phyloP scores from a whole-genome alignment of 1,140 invertebrate species.

The Penaeus chinensis region DNA sequence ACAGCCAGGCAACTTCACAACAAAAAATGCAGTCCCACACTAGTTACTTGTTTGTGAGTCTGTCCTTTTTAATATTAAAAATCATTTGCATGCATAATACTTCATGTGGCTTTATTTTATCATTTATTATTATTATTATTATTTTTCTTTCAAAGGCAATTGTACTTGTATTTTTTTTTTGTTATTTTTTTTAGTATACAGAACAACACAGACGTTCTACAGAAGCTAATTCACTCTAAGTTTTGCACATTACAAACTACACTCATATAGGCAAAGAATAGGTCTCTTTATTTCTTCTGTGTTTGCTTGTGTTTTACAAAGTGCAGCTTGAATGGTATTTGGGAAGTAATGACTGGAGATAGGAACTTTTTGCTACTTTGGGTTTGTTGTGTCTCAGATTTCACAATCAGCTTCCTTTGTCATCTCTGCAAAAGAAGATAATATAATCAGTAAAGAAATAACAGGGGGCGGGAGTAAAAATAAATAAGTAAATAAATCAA shows the following conservation, averaged over 20 bases:
- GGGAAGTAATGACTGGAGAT: constrained; percentile 62
- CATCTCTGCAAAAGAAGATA: constrained; percentile 57
- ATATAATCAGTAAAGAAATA: neutral
- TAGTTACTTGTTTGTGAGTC: constrained; percentile 23
- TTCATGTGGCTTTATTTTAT: constrained; percentile 42
- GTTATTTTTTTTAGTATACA: constrained; percentile 38
- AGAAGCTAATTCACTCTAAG: constrained; percentile 58
- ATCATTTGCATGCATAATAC: constrained; percentile 59
- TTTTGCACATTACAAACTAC: constrained; percentile 61
- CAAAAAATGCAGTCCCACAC: constrained; percentile 20
- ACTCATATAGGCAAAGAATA: constrained; percentile 61
- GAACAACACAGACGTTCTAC: constrained; percentile 61
- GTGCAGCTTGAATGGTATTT: constrained; percentile 60
- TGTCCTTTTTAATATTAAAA: constrained; percentile 41
- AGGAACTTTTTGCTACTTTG: constrained; percentile 61
- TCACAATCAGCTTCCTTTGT: constrained; percentile 62
- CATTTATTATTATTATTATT: too few species aligned
- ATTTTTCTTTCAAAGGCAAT: constrained; percentile 54
- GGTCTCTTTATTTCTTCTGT: constrained; percentile 58
- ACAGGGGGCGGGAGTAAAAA: neutral
- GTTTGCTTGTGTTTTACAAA: constrained; percentile 60
- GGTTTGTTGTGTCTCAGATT: constrained; percentile 60
- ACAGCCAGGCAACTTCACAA: constrained; percentile 48
- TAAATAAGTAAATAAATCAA: too few species aligned
- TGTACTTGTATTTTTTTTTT: constrained; percentile 54